Conservation (phyloP, 1,140 invertebrate species). For the Gryon sp. region DNA sequence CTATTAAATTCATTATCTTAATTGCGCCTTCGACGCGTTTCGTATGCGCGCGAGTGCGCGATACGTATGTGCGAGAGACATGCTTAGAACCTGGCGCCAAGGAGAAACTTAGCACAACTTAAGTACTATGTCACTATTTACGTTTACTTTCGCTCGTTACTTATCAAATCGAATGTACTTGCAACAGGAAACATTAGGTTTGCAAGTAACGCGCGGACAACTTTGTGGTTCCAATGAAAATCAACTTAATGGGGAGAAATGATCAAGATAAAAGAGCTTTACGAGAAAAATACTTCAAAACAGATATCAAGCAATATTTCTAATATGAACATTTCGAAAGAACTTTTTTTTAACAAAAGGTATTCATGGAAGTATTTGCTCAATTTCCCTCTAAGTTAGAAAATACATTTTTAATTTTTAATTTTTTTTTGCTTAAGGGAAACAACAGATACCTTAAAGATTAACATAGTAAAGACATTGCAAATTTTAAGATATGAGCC, state of each 20-base stretch:
- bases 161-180: slow-evolving; percentile 46
- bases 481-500: no score
- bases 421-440: no score
- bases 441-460: no score
- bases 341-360: no score
- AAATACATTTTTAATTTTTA: no score
- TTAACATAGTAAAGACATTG: no score
- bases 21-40: slow-evolving; percentile 72
- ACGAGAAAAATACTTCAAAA: no score
- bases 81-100: slow-evolving; percentile 24
- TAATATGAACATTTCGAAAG: no score
- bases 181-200: slow-evolving; percentile 4
- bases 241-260: neutral
- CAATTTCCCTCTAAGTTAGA: no score
- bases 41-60: slow-evolving; percentile 44
- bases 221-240: slow-evolving; percentile 1
- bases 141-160: slow-evolving; percentile 48
- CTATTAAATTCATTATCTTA: slow-evolving; percentile 77
- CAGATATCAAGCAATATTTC: no score
- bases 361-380: no score
- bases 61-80: slow-evolving; percentile 29
- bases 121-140: slow-evolving; percentile 38
- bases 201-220: neutral
- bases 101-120: slow-evolving; percentile 46
- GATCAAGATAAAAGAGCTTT: no score